A percentile compares a stretch with the other conserved stretches of the same genome.
Conservation (phyloP, 2,113 vertebrate genomes). For the Corythaeola cristata region DNA sequence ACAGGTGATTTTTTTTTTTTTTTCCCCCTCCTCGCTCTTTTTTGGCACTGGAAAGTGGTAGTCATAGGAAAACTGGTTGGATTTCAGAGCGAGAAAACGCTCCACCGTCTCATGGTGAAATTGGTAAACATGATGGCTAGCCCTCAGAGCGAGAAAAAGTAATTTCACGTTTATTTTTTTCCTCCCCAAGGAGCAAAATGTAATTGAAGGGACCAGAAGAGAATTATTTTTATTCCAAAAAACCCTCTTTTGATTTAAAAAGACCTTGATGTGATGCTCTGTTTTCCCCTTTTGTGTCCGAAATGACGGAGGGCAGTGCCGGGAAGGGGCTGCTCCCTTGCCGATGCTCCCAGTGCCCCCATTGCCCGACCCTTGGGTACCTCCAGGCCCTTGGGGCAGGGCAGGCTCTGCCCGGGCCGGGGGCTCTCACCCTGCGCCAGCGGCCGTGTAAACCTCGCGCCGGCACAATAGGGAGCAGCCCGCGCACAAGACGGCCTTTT, state of each 20-base stretch:
- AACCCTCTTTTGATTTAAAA: not conserved
- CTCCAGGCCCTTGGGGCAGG: not conserved
- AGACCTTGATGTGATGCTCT: accelerated
- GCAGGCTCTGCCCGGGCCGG: accelerated
- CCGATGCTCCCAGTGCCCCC: not conserved
- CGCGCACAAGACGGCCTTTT: not conserved
- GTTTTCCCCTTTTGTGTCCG: not conserved
- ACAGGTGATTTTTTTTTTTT: conserved; percentile 78
- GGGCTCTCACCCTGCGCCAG: not conserved
- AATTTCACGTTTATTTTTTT: not conserved
- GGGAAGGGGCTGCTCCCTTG: not conserved
- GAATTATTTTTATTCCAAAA: not conserved
- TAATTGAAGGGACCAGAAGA: not conserved
- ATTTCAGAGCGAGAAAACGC: conserved; percentile 31
- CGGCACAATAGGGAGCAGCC: not conserved
- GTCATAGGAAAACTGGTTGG: conserved; percentile 61
- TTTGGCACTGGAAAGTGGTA: conserved; percentile 27
- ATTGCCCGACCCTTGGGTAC: not conserved
- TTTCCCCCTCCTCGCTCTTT: not conserved
- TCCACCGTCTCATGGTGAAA: conserved; percentile 47
- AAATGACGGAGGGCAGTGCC: accelerated
- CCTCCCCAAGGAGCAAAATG: not conserved
- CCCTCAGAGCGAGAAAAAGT: not conserved
- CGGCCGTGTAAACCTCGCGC: not conserved
- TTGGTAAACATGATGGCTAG: not conserved